phyloP scores from a whole-genome alignment of 2,113 vertebrate genomes.

The Columba livia region DNA sequence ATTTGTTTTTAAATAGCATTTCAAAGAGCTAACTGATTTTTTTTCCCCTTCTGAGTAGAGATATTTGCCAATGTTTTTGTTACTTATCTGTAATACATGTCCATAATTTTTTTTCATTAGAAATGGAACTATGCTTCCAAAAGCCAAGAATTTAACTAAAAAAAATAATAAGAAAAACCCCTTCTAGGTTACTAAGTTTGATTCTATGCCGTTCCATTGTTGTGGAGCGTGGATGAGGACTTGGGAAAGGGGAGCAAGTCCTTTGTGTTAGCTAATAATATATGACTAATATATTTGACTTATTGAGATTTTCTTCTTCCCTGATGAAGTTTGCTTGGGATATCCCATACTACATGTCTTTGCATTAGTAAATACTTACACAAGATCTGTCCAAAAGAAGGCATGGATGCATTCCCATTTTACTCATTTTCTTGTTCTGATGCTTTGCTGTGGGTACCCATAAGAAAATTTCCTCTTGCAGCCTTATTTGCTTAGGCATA shows the following conservation, averaged over 20 bases:
- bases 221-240: neutral
- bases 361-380: neutral
- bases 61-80: neutral
- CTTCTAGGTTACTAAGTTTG: neutral
- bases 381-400: neutral
- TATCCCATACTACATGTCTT: neutral
- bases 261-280: neutral
- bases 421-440: neutral
- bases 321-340: neutral
- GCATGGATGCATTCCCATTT: neutral
- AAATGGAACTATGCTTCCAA: neutral
- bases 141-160: neutral
- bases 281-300: neutral
- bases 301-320: neutral
- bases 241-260: neutral
- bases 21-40: neutral
- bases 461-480: neutral
- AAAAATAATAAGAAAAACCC: neutral
- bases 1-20: slow-evolving; percentile 34
- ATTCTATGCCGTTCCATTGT: neutral
- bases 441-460: neutral
- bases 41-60: neutral
- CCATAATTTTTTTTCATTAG: neutral
- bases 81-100: neutral
- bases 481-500: neutral